phyloP scores from a whole-genome alignment of 2,888 invertebrate genomes.

The Bimastos eiseni region DNA sequence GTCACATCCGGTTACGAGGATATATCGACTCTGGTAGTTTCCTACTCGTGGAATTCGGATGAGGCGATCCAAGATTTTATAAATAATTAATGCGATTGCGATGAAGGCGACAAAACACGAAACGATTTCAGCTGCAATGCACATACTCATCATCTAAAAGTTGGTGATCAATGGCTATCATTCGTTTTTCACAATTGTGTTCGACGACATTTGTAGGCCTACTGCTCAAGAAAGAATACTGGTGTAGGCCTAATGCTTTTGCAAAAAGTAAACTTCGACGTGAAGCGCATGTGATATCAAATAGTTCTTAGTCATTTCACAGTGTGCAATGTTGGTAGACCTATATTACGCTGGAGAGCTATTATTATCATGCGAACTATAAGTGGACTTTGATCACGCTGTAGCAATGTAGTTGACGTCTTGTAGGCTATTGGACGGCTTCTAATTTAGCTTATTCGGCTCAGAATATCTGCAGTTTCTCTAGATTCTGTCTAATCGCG shows the following conservation, averaged over 20 bases:
- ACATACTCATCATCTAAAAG: background rate
- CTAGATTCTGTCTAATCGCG: background rate
- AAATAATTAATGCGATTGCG: background rate
- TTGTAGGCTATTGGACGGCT: background rate
- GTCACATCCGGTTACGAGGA: conserved; percentile 36
- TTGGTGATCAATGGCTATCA: background rate
- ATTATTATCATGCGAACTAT: background rate
- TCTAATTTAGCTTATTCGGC: background rate
- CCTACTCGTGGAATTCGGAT: conserved; percentile 9
- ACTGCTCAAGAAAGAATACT: background rate
- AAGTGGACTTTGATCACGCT: background rate
- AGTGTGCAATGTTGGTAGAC: background rate
- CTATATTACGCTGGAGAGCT: background rate
- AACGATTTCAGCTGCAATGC: background rate
- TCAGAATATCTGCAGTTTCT: background rate
- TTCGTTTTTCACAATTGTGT: background rate
- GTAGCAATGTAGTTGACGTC: background rate
- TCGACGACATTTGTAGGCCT: background rate
- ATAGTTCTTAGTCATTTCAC: background rate
- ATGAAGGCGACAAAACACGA: background rate
- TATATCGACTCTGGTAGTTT: conserved; percentile 14
- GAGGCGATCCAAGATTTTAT: conserved; percentile 17
- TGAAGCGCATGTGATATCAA: background rate
- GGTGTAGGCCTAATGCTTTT: background rate
- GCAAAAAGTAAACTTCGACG: background rate